Evolutionary conservation across 2,888 invertebrate genomes (phyloP).

Genomic region (Clepsis dumicolana): DNA sequence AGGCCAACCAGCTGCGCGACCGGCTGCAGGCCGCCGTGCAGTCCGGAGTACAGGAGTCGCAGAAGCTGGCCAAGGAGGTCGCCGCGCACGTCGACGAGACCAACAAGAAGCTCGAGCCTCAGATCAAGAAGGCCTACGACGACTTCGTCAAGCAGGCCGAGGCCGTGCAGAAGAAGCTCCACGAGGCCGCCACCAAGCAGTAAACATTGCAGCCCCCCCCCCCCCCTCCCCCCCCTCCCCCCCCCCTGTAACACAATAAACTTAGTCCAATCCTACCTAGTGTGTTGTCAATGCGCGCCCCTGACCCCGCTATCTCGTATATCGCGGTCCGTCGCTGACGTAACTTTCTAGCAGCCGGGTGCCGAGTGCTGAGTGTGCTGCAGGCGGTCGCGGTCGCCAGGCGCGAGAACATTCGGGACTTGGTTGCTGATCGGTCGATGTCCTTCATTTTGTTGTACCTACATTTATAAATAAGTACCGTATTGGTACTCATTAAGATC

Average conservation of each 20-base stretch:
- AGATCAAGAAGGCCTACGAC: conserved; percentile 75
- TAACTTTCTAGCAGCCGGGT: background rate
- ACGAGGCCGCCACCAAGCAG: conserved; percentile 77
- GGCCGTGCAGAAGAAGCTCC: conserved; percentile 72
- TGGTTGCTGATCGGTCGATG: too few species aligned
- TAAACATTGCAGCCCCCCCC: conserved; percentile 45
- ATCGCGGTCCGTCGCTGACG: conserved; percentile 9
- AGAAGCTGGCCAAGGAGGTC: conserved; percentile 75
- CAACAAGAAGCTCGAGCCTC: conserved; percentile 74
- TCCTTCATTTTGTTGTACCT: too few species aligned
- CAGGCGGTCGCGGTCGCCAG: background rate
- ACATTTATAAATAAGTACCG: too few species aligned
- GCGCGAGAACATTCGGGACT: too few species aligned
- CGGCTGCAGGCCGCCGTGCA: conserved; percentile 68
- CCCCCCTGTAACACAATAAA: conserved; percentile 22
- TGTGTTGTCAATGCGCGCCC: conserved; percentile 7
- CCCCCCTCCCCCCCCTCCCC: background rate
- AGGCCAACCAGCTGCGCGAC: conserved; percentile 64
- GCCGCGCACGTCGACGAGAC: conserved; percentile 65
- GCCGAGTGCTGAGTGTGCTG: too few species aligned
- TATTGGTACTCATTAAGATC: too few species aligned
- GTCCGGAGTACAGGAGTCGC: conserved; percentile 66
- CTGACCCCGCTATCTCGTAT: conserved; percentile 22
- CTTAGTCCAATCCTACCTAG: conserved; percentile 13
- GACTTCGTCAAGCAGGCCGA: conserved; percentile 71